Base-by-base conservation (phyloP, 2,888 invertebrate genomes). In the Ectobius pallidus region DNA sequence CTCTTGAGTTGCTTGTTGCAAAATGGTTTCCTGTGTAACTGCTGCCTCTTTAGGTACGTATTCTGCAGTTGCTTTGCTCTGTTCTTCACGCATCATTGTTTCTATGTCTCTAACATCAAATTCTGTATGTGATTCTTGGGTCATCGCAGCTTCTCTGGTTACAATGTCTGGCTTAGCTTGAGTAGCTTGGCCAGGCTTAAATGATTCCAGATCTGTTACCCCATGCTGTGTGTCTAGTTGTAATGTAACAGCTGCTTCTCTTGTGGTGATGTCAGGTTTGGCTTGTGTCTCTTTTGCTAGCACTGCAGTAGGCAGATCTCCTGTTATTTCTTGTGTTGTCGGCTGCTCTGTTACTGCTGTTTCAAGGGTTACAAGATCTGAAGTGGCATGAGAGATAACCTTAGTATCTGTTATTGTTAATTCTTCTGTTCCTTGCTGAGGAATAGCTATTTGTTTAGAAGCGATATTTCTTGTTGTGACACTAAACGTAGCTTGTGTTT, bases 261-360 rank as follows among this genome's bases (percentile, higher is more conserved):
- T 74, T 1, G 75, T 39, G 27, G 73, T 68, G 16, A 76, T 46
- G 14, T 71, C 71, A 42, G 65, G 55, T 14, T 42, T 42, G 6
- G 74, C 76, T 14, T 46, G 65, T 32, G 69, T 58, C 44, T 69
- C 69, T 18, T 61, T 46, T 14, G 71, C 70, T 32, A 39, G 42
- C n/a, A 65, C 63, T 11, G 39, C 1, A 25, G 27, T 44, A n/a
- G 27, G 27, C 16, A 76, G 9, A 34, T 69, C 58, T 34, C 39
- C 34, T 9, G 44, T 58, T 16, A 14, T 39, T 69, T 76, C 72
- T 16, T 75, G 65, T 4, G 32, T 44, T 32, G 70, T 18, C 27
- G 34, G 69, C 61, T 76, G 70, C 32, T 74, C 67, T 22, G 71
- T 70, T 2, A 75, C 22, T 39, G 74, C 49, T 34, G 65, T 71